Evolutionary conservation across 2,888 invertebrate species (phyloP).

Genomic region (Spodoptera littoralis): DNA sequence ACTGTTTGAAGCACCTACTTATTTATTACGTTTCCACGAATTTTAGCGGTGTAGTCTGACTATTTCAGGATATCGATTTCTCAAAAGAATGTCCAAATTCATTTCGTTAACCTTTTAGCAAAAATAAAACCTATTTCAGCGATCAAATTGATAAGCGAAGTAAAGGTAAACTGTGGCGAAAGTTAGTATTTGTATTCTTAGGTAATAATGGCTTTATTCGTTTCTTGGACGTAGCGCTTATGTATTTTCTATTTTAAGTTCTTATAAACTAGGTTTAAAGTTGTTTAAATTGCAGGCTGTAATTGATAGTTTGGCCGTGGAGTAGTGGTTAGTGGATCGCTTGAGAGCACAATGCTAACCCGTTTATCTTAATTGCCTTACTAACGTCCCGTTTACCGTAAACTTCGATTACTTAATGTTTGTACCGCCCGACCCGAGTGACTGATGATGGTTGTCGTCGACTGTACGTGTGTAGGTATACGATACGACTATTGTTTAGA

Average conservation of each 20-base stretch:
- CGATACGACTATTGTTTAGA: too few species aligned
- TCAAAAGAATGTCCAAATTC: too few species aligned
- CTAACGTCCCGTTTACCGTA: conserved; percentile 39
- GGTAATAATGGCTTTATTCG: not conserved
- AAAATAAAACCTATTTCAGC: too few species aligned
- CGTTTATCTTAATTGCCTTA: conserved; percentile 50
- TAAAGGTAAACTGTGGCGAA: too few species aligned
- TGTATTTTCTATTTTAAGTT: conserved; percentile 12
- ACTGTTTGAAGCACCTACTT: too few species aligned
- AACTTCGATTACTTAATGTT: conserved; percentile 52
- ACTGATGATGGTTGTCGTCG: conserved; percentile 23
- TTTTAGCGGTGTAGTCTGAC: too few species aligned
- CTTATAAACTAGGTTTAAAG: conserved; percentile 27
- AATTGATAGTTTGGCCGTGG: conserved; percentile 42
- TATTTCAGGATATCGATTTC: too few species aligned
- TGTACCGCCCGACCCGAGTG: conserved; percentile 31
- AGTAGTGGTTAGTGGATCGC: conserved; percentile 25
- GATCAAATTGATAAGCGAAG: too few species aligned
- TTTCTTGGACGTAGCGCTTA: conserved; percentile 18
- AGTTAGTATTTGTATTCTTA: too few species aligned
- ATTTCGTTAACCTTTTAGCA: too few species aligned
- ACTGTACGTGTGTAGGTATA: too few species aligned
- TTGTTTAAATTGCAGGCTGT: conserved; percentile 26
- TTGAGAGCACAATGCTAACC: conserved; percentile 40
- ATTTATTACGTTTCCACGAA: too few species aligned